Evolutionary conservation across 2,888 invertebrate genomes (phyloP), one percentile per base, ranked within the genome.

Genomic region (Chelonus formosanus): DNA sequence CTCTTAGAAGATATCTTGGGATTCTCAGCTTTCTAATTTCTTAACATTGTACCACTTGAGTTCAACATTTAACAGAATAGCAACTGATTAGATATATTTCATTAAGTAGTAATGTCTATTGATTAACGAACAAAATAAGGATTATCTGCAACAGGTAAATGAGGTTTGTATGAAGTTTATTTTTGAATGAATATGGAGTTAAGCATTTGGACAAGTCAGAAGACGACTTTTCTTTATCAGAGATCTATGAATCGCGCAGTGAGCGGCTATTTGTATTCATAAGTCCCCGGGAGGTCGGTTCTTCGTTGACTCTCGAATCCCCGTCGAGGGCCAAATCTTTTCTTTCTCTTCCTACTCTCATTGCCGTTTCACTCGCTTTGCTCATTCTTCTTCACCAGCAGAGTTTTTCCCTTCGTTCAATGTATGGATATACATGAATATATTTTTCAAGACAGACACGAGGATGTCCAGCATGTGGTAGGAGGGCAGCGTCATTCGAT

Each of bases 181-280:
- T 44, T 32, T 20, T 57, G 40, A 57, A 44, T 44, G 50, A 48
- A 43, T 52, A 53, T 53, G 52, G 34, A 53, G 61, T 43, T 52
- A 40, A 48, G 43, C 34, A 44, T 52, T 52, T 64, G 72, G 70
- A 73, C 69, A 71, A 72, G 71, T 69, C 71, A 69, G 72, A 74
- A 70, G 74, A 67, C 70, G 72, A 71, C 72, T 67, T 72, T 69
- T 52, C 52, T 80, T 84, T 84, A 84, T 84, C 84, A 77, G 76
- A 75, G 80, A 84, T 84, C 84, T 78, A 79, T 69, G 67, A 82
- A 82, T 81, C 78, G 82, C 81, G 79, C 83, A 82, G 83, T 83
- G 82, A 82, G 80, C 82, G 78, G 84, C 82, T 83, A 84, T 84
- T 83, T 84, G 84, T 84, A 84, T 84, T 84, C 84, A 84, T 84